Base-by-base conservation (phyloP, 2,113 vertebrate species). In the Pimephales promelas region DNA sequence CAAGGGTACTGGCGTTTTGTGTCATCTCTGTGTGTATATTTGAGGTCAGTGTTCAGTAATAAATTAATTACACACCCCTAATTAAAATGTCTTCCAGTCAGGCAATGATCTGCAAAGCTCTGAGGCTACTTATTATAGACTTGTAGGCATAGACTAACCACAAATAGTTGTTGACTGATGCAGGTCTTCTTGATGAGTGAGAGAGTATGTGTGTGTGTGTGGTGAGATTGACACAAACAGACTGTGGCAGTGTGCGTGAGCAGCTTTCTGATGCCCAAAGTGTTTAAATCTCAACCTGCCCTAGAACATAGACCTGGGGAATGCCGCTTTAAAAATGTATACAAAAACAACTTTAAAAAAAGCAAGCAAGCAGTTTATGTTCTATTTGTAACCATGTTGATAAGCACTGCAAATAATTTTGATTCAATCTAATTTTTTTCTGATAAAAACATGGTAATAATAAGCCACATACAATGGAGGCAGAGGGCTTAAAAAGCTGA, bases 31-130 rank as follows among this genome's bases (percentile, higher is more conserved):
- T 45, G 31, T 40, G 36, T 40, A 40, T 45, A 24, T 78, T 5
- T 78, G 54, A 77, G 74, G 56, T 80, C 77, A 52, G 18, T 34
- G 61, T 66, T 49, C 26, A 49, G 43, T 52, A 52, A n/a, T 80
- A 80, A 66, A 80, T 80, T 64, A 47, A 80, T 52, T 52, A 34
- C 78, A 31, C 10, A 8, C 61, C 3, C 47, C 64, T 70, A 81
- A 54, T 81, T 56, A 81, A 68, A 81, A 70, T 81, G 47, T 81
- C 79, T 81, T 70, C 22, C 34, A 70, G 31, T 81, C 20, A 20
- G 40, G 59, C 47, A 81, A 70, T 24, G 45, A 81, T 49, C 79
- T 18, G 64, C 31, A 26, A 68, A 70, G 26, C 64, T 54, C 28
- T 40, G 45, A 3, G 4, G 47, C 47, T 52, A 34, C 62, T 81